These are phyloP conservation scores for Sakesphorus luctuosus DNA, from an alignment of 2,113 vertebrate genomes.

Conservation along the genomic window DNA sequence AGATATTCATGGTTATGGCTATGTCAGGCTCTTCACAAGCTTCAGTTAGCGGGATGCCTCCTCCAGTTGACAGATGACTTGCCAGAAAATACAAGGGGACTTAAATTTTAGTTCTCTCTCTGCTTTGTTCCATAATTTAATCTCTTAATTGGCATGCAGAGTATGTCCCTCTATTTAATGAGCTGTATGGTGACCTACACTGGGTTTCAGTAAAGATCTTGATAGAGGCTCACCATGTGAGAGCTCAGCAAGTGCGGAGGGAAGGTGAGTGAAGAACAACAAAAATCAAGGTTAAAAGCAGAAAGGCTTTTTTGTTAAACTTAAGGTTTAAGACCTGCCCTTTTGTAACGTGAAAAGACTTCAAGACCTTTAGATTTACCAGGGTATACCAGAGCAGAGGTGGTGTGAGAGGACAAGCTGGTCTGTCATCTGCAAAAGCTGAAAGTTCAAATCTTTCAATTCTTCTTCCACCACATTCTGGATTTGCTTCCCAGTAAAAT, in stretches of 20 bases:
- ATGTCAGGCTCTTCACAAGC: conserved; percentile 29
- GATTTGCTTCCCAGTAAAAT: neutral
- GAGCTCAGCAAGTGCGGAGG: neutral
- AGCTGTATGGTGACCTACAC: conserved; percentile 37
- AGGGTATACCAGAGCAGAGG: neutral
- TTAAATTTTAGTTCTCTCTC: conserved; percentile 39
- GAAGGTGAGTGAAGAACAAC: neutral
- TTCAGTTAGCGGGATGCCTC: conserved; percentile 11
- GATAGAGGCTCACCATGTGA: neutral
- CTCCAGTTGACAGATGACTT: conserved; percentile 53
- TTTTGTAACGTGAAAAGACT: neutral
- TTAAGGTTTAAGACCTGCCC: neutral
- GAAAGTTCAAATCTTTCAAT: neutral
- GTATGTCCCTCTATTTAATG: conserved; percentile 23
- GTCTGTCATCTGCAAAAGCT: neutral
- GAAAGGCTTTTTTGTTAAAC: neutral
- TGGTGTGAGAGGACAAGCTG: neutral
- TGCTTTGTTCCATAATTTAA: conserved; percentile 51
- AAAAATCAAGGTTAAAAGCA: neutral
- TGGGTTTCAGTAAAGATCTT: neutral
- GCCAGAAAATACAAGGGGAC: conserved; percentile 29
- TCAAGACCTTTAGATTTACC: neutral
- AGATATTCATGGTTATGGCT: conserved; percentile 19
- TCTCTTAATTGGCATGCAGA: conserved; percentile 39
- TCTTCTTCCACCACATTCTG: neutral